Conservation (phyloP, 2,888 invertebrate species). For the Lycia hirtaria region DNA sequence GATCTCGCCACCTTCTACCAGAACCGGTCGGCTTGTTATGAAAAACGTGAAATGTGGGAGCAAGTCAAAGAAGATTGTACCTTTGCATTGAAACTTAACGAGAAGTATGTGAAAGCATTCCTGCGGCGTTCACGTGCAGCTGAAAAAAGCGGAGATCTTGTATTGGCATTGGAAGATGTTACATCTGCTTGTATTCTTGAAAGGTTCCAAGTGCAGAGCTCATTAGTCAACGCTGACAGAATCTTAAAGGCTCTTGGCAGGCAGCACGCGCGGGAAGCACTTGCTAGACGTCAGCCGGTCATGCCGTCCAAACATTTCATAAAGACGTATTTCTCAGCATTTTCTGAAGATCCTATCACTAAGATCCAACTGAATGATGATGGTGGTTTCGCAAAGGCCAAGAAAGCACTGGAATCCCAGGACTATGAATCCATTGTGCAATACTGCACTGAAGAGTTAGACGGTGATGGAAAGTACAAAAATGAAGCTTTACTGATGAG, state of each 20-base stretch:
- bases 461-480: conserved; percentile 86
- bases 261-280: conserved; percentile 90
- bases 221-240: conserved; percentile 93
- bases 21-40: conserved; percentile 97
- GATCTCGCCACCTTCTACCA: conserved; percentile 97
- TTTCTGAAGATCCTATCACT: conserved; percentile 93
- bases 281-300: conserved; percentile 88
- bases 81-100: conserved; percentile 93
- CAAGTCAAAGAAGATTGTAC: conserved; percentile 95
- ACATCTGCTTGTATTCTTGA: conserved; percentile 97
- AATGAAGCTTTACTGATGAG: conserved; percentile 92
- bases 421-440: conserved; percentile 92
- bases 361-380: conserved; percentile 77
- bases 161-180: conserved; percentile 94
- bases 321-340: conserved; percentile 94
- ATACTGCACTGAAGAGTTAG: conserved; percentile 92
- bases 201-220: conserved; percentile 92
- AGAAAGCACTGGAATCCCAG: conserved; percentile 88
- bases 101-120: conserved; percentile 95
- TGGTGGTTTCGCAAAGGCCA: conserved; percentile 90
- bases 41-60: conserved; percentile 94
- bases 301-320: conserved; percentile 95
- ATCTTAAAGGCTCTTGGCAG: conserved; percentile 93
- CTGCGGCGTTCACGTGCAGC: conserved; percentile 92
- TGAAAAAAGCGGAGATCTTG: conserved; percentile 92